A percentile compares a stretch with the other conserved stretches of the same genome.
Conservation (phyloP, 37 sponge, comb jelly and placozoan genomes). For the Aplysina aerophoba region DNA sequence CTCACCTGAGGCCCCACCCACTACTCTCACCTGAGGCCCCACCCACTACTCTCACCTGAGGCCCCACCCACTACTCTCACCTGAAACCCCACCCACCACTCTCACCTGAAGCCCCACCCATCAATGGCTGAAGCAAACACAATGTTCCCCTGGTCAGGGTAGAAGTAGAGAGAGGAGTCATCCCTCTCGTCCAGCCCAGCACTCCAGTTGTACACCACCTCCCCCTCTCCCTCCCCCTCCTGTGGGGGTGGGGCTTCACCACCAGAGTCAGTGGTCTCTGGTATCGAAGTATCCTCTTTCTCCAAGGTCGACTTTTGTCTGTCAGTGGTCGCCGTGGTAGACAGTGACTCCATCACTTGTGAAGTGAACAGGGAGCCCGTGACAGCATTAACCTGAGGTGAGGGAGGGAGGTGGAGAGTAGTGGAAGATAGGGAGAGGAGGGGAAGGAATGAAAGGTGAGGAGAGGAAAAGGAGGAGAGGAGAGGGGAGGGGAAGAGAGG, state of each 20-base stretch:
- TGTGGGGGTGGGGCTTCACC: background rate
- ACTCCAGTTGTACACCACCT: slow-evolving; percentile 85
- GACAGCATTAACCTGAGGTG: slow-evolving; percentile 81
- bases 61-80: no score
- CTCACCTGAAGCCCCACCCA: slow-evolving; percentile 99
- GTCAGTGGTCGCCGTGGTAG: background rate
- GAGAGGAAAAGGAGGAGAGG: background rate
- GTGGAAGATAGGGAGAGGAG: background rate
- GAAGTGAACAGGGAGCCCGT: slow-evolving; percentile 81
- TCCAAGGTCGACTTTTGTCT: background rate
- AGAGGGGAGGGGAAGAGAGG: no score
- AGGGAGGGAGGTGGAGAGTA: background rate
- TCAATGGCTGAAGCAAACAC: slow-evolving; percentile 93
- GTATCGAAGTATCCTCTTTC: no score
- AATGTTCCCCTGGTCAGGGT: slow-evolving; percentile 95
- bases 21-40: no score
- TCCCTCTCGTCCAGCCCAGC: slow-evolving; percentile 81
- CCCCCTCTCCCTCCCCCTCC: slow-evolving; percentile 3
- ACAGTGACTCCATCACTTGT: slow-evolving; percentile 58
- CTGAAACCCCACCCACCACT: no score
- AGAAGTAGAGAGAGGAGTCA: slow-evolving; percentile 92
- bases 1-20: no score
- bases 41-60: background rate
- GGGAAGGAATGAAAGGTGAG: background rate
- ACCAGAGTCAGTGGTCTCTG: background rate